Conservation (phyloP, 2,797 vertebrate species). For the Rallus crepitans region DNA sequence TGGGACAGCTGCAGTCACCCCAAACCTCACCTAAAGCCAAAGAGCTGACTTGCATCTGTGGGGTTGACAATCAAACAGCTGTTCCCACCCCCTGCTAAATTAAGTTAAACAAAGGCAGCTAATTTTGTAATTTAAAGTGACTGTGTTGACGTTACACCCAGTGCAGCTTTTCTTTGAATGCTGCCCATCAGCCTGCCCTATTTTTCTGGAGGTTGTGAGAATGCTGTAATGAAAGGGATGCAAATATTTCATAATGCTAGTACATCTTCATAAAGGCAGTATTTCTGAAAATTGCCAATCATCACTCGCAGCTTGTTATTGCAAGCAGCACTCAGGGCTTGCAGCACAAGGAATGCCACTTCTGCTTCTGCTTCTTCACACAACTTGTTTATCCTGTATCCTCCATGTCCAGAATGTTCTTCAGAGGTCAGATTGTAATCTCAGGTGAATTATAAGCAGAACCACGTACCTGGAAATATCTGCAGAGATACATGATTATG, state of each 20-base stretch:
- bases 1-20: background rate
- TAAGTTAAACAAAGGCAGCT: slow-evolving; percentile 30
- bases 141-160: background rate
- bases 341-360: background rate
- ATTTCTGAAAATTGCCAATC: background rate
- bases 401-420: background rate
- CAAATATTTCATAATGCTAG: slow-evolving; percentile 37
- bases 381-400: slow-evolving; percentile 39
- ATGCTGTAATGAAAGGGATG: slow-evolving; percentile 46
- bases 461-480: slow-evolving; percentile 58
- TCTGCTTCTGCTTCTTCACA: background rate
- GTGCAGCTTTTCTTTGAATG: background rate
- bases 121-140: slow-evolving; percentile 51
- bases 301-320: background rate
- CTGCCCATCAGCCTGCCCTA: slow-evolving; percentile 14
- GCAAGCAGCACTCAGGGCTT: background rate
- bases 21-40: background rate
- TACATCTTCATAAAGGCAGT: background rate
- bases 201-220: slow-evolving; percentile 31
- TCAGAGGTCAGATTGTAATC: slow-evolving; percentile 48
- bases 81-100: background rate
- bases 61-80: background rate
- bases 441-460: slow-evolving; percentile 12
- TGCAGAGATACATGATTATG: slow-evolving; percentile 20
- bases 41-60: background rate